Conservation (phyloP, 2,113 vertebrate genomes). For the Deroptyus accipitrinus region DNA sequence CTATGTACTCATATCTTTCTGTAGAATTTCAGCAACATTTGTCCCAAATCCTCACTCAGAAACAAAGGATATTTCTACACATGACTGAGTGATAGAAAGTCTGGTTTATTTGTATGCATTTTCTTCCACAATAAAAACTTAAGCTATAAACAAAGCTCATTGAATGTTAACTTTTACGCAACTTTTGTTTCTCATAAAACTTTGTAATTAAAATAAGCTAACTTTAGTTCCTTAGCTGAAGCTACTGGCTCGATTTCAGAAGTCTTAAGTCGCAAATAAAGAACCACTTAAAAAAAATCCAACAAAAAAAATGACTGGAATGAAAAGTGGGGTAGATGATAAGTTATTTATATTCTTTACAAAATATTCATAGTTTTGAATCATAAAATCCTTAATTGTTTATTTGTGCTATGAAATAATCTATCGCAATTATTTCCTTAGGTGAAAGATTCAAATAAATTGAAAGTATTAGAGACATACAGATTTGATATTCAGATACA, state of each 20-base stretch:
- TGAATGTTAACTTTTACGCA: neutral
- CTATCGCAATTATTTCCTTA: neutral
- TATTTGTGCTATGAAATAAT: neutral
- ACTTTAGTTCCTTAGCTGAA: neutral
- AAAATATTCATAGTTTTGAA: neutral
- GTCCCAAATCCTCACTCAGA: neutral
- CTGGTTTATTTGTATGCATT: neutral
- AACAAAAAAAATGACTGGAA: neutral
- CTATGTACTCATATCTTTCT: neutral
- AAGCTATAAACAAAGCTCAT: neutral
- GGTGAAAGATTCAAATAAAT: neutral
- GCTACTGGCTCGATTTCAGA: neutral
- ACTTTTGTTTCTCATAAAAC: neutral
- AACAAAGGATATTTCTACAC: neutral
- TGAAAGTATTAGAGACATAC: neutral
- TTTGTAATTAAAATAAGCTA: neutral
- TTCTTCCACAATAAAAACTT: neutral
- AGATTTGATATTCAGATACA: neutral
- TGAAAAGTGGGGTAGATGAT: neutral
- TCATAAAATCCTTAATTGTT: neutral
- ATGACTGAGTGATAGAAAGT: neutral
- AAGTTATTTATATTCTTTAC: neutral
- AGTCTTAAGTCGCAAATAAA: neutral
- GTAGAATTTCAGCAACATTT: neutral
- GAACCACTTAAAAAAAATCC: neutral